Conservation (phyloP, 2,797 vertebrate genomes). For the Gorsachius magnificus region DNA sequence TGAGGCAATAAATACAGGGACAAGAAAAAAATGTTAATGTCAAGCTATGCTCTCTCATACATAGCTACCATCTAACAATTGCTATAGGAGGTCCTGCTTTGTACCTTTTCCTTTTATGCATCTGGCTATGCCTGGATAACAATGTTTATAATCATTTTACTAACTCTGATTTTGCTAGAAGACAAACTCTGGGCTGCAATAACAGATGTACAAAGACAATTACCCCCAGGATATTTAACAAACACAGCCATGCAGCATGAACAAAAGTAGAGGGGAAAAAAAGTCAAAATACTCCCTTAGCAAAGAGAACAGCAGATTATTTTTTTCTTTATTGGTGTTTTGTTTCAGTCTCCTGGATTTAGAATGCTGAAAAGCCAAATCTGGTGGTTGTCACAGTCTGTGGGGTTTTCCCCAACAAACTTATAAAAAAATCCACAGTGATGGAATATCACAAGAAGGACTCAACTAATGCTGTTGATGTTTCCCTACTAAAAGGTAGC, state of each 20-base stretch:
- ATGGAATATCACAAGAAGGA: background rate
- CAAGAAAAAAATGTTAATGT: background rate
- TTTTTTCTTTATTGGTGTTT: background rate
- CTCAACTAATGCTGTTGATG: background rate
- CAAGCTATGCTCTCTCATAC: background rate
- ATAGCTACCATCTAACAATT: background rate
- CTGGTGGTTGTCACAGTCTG: background rate
- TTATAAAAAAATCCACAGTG: background rate
- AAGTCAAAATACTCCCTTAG: background rate
- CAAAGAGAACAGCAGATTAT: background rate
- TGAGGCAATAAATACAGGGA: background rate
- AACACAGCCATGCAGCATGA: background rate
- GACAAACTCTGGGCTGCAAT: background rate
- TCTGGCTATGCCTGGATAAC: background rate
- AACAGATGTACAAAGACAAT: background rate
- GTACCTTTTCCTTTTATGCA: background rate
- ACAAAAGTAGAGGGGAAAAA: background rate
- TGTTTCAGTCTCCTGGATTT: background rate
- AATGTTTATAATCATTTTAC: background rate
- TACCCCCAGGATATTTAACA: conserved; percentile 3
- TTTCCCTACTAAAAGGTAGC: background rate
- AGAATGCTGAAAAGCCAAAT: background rate
- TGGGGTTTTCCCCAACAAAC: fast-evolving
- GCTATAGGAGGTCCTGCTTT: background rate
- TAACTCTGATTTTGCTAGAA: background rate